phyloP scores from a whole-genome alignment of 2,797 vertebrate species.

The Hirundo rustica region DNA sequence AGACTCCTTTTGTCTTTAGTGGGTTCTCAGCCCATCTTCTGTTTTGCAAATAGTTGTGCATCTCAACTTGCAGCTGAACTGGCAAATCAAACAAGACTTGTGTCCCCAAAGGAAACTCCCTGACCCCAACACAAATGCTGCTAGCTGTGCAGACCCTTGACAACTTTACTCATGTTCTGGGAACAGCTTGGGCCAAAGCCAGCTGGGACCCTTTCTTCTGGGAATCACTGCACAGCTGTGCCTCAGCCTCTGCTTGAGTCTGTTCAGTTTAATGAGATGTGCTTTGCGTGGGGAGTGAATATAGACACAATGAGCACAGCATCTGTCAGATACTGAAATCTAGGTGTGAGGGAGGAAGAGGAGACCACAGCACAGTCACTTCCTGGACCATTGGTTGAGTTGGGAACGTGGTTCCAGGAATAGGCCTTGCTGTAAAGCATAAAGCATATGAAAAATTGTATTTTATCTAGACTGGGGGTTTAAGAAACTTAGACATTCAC shows the following conservation, averaged over 20 bases:
- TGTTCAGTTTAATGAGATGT: background rate
- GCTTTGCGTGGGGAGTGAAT: background rate
- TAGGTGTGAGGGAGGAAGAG: background rate
- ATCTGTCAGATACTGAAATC: background rate
- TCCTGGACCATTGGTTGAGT: background rate
- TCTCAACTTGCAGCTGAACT: background rate
- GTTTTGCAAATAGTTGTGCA: background rate
- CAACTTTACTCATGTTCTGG: background rate
- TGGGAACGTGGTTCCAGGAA: background rate
- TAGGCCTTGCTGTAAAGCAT: fast-evolving
- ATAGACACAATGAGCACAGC: background rate
- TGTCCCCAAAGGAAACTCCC: background rate
- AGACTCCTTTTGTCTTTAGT: background rate
- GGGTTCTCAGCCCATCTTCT: background rate
- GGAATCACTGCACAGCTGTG: background rate
- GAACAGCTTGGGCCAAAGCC: background rate
- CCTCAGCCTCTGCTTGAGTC: background rate
- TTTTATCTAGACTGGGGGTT: background rate
- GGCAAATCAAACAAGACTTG: background rate
- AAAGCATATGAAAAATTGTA: background rate
- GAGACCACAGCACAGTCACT: background rate
- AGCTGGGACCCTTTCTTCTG: background rate
- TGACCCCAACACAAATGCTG: fast-evolving
- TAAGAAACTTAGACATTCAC: background rate
- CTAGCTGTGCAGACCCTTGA: background rate